Evolutionary conservation across 2,888 invertebrate genomes (phyloP).

Genomic region (Drosophila longiperda): DNA sequence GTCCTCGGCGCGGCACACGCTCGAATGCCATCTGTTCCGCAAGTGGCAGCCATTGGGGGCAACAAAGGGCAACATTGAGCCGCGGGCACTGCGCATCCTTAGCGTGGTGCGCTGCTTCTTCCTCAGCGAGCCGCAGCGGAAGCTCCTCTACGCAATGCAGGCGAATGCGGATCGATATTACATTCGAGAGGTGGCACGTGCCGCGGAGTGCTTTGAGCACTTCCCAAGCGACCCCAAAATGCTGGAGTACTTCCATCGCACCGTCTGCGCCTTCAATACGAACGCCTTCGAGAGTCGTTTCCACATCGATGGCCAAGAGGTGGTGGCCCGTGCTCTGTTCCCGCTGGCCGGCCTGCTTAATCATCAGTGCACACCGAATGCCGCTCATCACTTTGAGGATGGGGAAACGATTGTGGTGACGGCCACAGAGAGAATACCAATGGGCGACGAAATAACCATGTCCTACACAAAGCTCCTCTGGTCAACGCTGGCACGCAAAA

Average conservation of each 20-base stretch:
- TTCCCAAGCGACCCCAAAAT: slow-evolving; percentile 81
- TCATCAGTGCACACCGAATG: slow-evolving; percentile 90
- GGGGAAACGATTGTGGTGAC: slow-evolving; percentile 87
- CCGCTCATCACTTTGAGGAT: slow-evolving; percentile 88
- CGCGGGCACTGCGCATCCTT: slow-evolving; percentile 78
- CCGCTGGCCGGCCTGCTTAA: slow-evolving; percentile 89
- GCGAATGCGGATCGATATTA: slow-evolving; percentile 82
- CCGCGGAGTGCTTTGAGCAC: slow-evolving; percentile 80
- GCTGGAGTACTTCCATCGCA: slow-evolving; percentile 81
- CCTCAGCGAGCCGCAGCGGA: slow-evolving; percentile 75
- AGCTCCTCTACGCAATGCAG: slow-evolving; percentile 82
- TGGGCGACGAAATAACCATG: slow-evolving; percentile 89
- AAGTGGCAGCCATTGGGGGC: slow-evolving; percentile 86
- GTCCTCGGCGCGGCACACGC: slow-evolving; percentile 86
- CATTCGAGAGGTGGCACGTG: slow-evolving; percentile 74
- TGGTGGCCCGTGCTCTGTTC: slow-evolving; percentile 88
- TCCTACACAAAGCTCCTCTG: slow-evolving; percentile 90
- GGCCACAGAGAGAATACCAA: slow-evolving; percentile 87
- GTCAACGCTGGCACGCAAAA: slow-evolving; percentile 89
- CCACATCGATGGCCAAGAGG: slow-evolving; percentile 74
- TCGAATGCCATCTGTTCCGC: slow-evolving; percentile 88
- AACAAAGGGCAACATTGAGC: slow-evolving; percentile 59
- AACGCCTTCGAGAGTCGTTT: slow-evolving; percentile 84
- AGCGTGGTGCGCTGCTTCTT: slow-evolving; percentile 83
- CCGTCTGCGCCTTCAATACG: slow-evolving; percentile 84